A percentile compares a stretch with the other conserved stretches of the same genome.
Evolutionary conservation across 1,140 invertebrate species (phyloP).

Genomic region (Tyrophagus putrescentiae): DNA sequence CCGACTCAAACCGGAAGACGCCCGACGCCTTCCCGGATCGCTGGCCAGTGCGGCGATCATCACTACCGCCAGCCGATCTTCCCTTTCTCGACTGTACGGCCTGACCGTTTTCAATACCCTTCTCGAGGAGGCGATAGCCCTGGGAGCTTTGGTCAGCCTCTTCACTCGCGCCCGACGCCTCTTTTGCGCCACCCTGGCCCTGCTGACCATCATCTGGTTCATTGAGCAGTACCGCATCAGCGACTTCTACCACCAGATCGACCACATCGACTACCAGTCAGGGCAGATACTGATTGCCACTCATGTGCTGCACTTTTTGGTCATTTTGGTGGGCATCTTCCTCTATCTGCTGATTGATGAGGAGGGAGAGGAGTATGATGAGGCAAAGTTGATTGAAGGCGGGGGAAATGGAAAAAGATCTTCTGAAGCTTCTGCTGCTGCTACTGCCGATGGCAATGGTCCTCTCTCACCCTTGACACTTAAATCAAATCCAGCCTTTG

Average conservation of each 20-base stretch:
- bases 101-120: constrained; percentile 8
- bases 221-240: constrained; percentile 10
- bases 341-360: too few relatives aligned
- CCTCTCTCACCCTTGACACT: too few relatives aligned
- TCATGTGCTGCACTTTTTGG: constrained; percentile 5
- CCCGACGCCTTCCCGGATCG: neutral
- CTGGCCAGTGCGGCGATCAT: neutral
- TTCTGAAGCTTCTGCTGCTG: too few relatives aligned
- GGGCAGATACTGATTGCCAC: neutral
- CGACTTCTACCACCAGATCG: constrained; percentile 10
- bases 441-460: too few relatives aligned
- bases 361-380: too few relatives aligned
- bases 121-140: neutral
- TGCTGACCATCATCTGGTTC: constrained; percentile 7
- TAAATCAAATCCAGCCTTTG: too few relatives aligned
- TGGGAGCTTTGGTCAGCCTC: neutral
- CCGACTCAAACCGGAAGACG: neutral
- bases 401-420: too few relatives aligned
- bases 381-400: too few relatives aligned
- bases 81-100: neutral
- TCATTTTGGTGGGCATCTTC: neutral
- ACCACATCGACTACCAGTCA: neutral
- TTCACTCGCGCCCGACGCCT: neutral
- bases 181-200: neutral
- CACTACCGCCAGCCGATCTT: neutral